Evolutionary conservation across 2,888 invertebrate species (phyloP), one percentile per base, ranked within the genome.

Genomic region (Morpho helenor): DNA sequence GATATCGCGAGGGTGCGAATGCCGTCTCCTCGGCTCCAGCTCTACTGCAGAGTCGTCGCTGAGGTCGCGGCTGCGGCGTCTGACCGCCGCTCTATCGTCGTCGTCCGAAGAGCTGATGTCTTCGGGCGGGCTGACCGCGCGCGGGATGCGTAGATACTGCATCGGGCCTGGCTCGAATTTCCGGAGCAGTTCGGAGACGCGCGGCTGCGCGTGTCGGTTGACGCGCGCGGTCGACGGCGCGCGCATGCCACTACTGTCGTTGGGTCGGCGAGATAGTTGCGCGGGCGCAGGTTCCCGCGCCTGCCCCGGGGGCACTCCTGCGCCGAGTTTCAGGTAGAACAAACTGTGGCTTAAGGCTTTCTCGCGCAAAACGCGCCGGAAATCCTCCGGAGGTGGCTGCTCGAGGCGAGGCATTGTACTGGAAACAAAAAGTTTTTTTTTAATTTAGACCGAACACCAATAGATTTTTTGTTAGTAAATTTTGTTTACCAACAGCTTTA

Each of bases 1-100:
- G 57, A 82, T 72, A 57, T 83, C 84, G 51, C 87, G 77, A 46
- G 88, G 88, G 68, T 86, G 85, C 54, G 68, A 89, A 64, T 88
- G 88, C 55, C 89, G 72, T 42, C 89, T 68, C 41, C 87, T 80
- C 40, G 92, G 92, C 66, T 92, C 92, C 67, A 91, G 80, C 59
- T 91, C 91, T 7, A 92, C 89, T 0, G 92, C 90, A 5, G 93
- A 93, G 68, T 93, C 93, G 69, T 91, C 87, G 70, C 88, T 88
- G 47, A 89, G 70, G 66, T 90, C 90, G 57, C 90, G 82, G 68
- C 87, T 87, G 62, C 91, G 82, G 43, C 89, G 81, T 46, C 90
- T 72, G 55, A 88, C 86, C 7, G 89, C 89, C 7, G 83, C 89
- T 57, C 89, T 75, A 71, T 89, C 89, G 70, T 90, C 91, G 68